Evolutionary conservation across 2,113 vertebrate genomes (phyloP), one percentile per base, ranked within the genome.

Genomic region (Synodontis membranacea): DNA sequence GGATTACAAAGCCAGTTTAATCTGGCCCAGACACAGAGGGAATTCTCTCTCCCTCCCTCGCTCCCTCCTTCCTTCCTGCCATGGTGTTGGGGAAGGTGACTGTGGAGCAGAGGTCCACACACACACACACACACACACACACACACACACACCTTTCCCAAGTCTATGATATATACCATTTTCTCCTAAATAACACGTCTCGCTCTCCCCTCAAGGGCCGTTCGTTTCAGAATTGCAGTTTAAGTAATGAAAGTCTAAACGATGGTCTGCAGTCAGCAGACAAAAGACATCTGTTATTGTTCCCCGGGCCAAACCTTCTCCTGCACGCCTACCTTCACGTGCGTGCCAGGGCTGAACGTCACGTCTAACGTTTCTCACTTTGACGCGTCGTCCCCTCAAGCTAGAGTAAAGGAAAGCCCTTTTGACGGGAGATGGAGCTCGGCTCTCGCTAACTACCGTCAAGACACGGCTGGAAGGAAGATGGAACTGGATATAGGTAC

Each of bases 1-100:
- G 83, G 89, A 90, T 90, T 90, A 90, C 88, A 87, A 85, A 82
- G 80, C 82, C 80, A 78, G 86, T 87, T 89, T 90, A 89, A 89
- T 90, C 89, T 90, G 85, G 82, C 85, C 86, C 66, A 87, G 82
- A 72, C 86, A 62, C 82, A 80, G 37, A 87, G 89, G 88, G 88
- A 90, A 82, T 84, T 87, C 80, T 87, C 82, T 44, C 68, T 84
- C 54, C 23, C 58, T 83, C 58, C 12, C 66, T 28, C 48, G 1
- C 39, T 76, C 58, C 28, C 68, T 84, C 46, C 10, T 68, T 42
- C 28, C 28, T 56, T 74, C 37, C 88, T 62, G 62, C 74, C 19
- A 31, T 86, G 68, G 60, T 80, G 50, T 23, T 39, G 50, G 11
- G 31, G 78, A 89, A 89, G 88, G 85, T 89, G 75, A 88, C 87